Percentiles rank a stretch among this genome's conserved stretches.
Conservation (phyloP, 2,888 invertebrate species). For the Trichopria drosophilae region DNA sequence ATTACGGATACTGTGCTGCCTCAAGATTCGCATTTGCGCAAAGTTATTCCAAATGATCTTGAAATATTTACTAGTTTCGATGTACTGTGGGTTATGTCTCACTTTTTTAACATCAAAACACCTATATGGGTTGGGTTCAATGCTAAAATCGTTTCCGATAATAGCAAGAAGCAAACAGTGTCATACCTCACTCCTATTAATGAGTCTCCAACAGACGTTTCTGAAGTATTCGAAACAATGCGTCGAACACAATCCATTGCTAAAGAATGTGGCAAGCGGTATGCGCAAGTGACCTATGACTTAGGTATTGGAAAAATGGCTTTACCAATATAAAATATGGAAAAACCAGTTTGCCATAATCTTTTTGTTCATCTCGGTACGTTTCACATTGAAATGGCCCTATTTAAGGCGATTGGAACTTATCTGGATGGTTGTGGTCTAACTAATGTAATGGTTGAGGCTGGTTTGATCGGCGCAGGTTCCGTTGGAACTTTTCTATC, state of each 20-base stretch:
- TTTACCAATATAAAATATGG: conserved; percentile 38
- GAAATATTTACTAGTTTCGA: conserved; percentile 41
- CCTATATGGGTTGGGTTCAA: conserved; percentile 47
- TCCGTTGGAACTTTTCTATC: conserved; percentile 29
- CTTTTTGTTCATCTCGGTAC: conserved; percentile 50
- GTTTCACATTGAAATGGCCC: conserved; percentile 45
- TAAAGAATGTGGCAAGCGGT: conserved; percentile 35
- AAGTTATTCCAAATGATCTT: conserved; percentile 8
- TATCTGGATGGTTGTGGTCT: conserved; percentile 39
- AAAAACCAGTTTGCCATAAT: conserved; percentile 42
- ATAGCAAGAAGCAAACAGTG: conserved; percentile 34
- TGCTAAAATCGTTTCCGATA: conserved; percentile 35
- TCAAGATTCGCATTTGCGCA: not conserved
- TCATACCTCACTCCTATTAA: conserved; percentile 44
- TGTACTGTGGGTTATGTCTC: conserved; percentile 34
- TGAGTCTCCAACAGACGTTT: conserved; percentile 39
- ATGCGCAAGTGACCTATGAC: conserved; percentile 42
- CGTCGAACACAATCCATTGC: conserved; percentile 35
- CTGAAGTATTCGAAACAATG: conserved; percentile 43
- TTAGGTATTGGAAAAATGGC: conserved; percentile 43
- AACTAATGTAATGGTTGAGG: conserved; percentile 29
- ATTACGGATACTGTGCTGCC: too few relatives aligned
- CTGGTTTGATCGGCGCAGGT: conserved; percentile 26
- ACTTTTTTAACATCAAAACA: conserved; percentile 35
- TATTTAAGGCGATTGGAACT: conserved; percentile 42